A percentile compares a stretch with the other conserved stretches of the same genome.
Conservation (phyloP, 2,113 vertebrate genomes). For the Lonchura striata region DNA sequence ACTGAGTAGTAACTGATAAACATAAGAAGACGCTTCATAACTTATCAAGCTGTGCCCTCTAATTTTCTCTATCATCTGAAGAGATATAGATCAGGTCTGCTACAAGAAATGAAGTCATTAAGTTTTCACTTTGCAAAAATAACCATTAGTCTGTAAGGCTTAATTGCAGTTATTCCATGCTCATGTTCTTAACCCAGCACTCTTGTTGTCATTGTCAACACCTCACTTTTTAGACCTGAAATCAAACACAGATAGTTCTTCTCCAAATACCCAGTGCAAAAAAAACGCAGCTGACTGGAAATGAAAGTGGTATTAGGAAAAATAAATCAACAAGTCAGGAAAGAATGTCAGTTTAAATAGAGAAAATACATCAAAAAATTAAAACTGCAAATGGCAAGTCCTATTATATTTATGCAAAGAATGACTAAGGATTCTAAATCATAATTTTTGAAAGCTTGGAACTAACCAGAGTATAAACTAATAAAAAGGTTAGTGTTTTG, state of each 20-base stretch:
- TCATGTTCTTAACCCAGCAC: not conserved
- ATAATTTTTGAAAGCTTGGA: not conserved
- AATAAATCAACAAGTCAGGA: not conserved
- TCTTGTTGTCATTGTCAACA: not conserved
- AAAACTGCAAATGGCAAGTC: not conserved
- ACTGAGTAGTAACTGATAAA: not conserved
- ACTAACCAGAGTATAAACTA: not conserved
- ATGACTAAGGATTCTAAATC: not conserved
- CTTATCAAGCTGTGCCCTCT: not conserved
- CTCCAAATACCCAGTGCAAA: not conserved
- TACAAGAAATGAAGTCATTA: not conserved
- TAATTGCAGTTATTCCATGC: not conserved
- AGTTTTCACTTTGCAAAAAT: not conserved
- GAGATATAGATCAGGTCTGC: not conserved
- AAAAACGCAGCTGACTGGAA: not conserved
- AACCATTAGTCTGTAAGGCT: not conserved
- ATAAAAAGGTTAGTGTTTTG: not conserved
- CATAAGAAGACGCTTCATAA: not conserved
- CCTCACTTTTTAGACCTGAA: not conserved
- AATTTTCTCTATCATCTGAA: not conserved
- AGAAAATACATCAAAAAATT: not conserved
- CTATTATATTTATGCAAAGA: not conserved
- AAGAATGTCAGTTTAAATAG: not conserved
- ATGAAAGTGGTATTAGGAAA: not conserved
- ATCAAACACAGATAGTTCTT: not conserved